Evolutionary conservation across 2,888 invertebrate genomes (phyloP).

Genomic region (Glaucopsyche alexis): DNA sequence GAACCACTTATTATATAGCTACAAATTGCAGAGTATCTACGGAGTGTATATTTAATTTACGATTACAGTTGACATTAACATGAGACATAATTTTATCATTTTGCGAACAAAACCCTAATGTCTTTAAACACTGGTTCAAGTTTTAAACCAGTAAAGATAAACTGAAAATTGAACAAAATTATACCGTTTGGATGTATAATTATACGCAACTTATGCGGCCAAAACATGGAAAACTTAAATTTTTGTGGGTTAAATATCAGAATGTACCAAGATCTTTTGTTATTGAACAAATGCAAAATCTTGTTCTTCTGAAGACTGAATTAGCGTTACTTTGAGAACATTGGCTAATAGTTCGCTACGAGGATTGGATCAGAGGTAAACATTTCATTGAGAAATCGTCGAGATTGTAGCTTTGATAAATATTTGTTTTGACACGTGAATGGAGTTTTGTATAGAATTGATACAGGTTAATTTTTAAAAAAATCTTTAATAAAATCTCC

Average conservation of each 20-base stretch:
- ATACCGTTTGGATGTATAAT: neutral
- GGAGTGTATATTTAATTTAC: conserved; percentile 10
- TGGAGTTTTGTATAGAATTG: neutral
- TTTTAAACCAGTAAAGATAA: neutral
- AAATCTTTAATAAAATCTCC: no score
- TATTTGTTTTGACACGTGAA: neutral
- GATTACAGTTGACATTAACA: neutral
- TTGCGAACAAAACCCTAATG: neutral
- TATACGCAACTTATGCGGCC: no score
- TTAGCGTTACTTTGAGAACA: neutral
- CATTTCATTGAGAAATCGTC: neutral
- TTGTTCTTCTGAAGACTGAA: neutral
- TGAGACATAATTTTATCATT: conserved; percentile 7
- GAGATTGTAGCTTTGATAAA: neutral
- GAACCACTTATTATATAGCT: neutral
- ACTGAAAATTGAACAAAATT: neutral
- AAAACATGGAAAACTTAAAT: no score
- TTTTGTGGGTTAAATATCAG: neutral
- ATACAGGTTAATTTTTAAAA: no score
- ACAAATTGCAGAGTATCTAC: conserved; percentile 4
- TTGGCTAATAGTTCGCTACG: neutral
- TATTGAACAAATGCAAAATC: neutral
- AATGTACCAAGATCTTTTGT: no score
- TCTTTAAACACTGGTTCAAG: neutral
- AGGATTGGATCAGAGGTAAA: neutral